Conservation (phyloP, 1,140 invertebrate genomes). For the Geopemphigus sp. region DNA sequence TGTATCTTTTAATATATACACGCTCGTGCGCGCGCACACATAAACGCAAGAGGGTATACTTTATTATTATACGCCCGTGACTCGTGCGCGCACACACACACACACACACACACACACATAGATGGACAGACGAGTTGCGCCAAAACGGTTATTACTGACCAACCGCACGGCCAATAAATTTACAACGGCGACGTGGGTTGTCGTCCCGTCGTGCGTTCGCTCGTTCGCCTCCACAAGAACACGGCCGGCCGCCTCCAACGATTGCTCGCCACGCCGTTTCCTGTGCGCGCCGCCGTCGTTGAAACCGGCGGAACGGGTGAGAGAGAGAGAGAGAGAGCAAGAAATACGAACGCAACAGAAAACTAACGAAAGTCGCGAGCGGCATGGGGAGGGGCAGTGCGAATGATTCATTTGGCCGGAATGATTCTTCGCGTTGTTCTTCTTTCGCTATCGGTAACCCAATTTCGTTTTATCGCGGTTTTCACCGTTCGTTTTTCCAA, state of each 20-base stretch:
- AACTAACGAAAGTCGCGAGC: neutral
- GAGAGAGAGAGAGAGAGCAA: too few relatives aligned
- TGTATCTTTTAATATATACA: too few relatives aligned
- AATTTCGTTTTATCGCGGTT: neutral
- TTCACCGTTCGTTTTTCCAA: too few relatives aligned
- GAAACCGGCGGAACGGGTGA: neutral
- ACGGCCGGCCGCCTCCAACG: too few relatives aligned
- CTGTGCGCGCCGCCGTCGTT: too few relatives aligned
- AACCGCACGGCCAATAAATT: conserved; percentile 40
- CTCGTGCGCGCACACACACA: neutral
- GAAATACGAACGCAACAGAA: neutral
- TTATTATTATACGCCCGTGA: too few relatives aligned
- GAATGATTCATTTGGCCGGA: neutral
- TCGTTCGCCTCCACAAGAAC: neutral
- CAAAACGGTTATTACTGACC: conserved; percentile 46
- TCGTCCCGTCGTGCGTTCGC: neutral
- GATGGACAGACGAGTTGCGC: conserved; percentile 3
- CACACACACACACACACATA: neutral
- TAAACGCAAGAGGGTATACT: too few relatives aligned
- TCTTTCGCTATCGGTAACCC: neutral
- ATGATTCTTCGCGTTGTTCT: neutral
- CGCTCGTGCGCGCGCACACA: too few relatives aligned
- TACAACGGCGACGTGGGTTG: neutral
- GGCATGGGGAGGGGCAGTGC: too few relatives aligned
- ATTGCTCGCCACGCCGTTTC: too few relatives aligned